Conservation (phyloP, 2,113 vertebrate genomes). For the Fukomys damarensis region DNA sequence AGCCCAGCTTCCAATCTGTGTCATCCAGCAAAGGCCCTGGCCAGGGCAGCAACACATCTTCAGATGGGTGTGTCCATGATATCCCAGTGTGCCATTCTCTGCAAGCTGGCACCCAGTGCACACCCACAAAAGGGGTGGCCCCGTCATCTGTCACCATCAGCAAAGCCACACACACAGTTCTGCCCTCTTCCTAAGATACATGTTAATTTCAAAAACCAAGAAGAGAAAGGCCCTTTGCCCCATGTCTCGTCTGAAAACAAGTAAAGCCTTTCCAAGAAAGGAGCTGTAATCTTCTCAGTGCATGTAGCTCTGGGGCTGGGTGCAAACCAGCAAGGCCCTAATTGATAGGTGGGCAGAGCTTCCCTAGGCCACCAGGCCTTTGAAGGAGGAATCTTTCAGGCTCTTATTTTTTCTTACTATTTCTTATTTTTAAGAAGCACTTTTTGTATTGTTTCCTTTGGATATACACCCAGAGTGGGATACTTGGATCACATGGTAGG, state of each 20-base stretch:
- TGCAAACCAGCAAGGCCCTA: background rate
- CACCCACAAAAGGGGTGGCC: background rate
- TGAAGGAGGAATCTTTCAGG: too few species aligned
- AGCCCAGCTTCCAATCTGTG: background rate
- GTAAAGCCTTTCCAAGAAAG: background rate
- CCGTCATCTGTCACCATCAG: background rate
- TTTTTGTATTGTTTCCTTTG: background rate
- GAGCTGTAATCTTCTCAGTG: background rate
- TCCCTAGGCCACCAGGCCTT: too few species aligned
- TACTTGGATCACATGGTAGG: background rate
- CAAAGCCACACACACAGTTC: too few species aligned
- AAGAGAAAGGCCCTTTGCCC: background rate
- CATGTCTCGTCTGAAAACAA: background rate
- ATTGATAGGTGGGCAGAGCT: rapidly evolving
- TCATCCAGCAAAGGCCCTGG: background rate
- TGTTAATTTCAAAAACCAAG: background rate
- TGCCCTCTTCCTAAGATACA: background rate
- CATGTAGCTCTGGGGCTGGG: too few species aligned
- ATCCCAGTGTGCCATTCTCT: background rate
- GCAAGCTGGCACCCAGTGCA: background rate
- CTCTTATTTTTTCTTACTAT: background rate
- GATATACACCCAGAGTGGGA: background rate
- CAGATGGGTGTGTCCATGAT: background rate
- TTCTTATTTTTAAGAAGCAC: background rate
- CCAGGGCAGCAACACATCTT: background rate